These are phyloP conservation scores for Diabrotica undecimpunctata DNA, from an alignment of 1,140 invertebrate genomes.

Conservation along the genomic window DNA sequence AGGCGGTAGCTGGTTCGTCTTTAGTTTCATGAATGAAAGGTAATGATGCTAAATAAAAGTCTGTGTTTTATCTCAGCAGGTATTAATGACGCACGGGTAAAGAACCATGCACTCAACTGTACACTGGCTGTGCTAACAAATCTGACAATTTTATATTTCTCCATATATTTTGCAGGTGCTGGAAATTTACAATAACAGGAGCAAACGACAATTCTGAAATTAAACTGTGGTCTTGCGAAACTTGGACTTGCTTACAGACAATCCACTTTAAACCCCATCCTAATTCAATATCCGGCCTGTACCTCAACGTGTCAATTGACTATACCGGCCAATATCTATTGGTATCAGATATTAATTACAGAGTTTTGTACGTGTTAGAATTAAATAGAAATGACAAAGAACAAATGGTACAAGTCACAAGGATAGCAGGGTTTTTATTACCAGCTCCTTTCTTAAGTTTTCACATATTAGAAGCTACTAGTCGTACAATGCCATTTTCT, in stretches of 20 bases:
- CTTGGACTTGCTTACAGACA: constrained; percentile 89
- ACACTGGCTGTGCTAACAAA: too few relatives aligned
- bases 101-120: too few relatives aligned
- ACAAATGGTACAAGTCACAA: constrained; percentile 56
- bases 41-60: too few relatives aligned
- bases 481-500: constrained; percentile 44
- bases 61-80: too few relatives aligned
- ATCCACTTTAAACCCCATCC: constrained; percentile 63
- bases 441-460: constrained; percentile 82
- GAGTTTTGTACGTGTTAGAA: constrained; percentile 74
- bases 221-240: constrained; percentile 91
- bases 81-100: too few relatives aligned
- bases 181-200: constrained; percentile 91
- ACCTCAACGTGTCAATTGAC: constrained; percentile 75
- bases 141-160: too few relatives aligned
- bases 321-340: constrained; percentile 77
- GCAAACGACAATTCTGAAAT: constrained; percentile 85
- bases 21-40: too few relatives aligned
- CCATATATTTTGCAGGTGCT: constrained; percentile 67
- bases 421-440: constrained; percentile 77
- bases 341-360: constrained; percentile 76
- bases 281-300: constrained; percentile 41
- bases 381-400: constrained; percentile 58
- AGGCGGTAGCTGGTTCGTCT: too few relatives aligned
- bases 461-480: constrained; percentile 74